A percentile compares a stretch with the other conserved stretches of the same genome.
Conservation (phyloP, 2,113 vertebrate genomes). For the Podocnemis expansa region DNA sequence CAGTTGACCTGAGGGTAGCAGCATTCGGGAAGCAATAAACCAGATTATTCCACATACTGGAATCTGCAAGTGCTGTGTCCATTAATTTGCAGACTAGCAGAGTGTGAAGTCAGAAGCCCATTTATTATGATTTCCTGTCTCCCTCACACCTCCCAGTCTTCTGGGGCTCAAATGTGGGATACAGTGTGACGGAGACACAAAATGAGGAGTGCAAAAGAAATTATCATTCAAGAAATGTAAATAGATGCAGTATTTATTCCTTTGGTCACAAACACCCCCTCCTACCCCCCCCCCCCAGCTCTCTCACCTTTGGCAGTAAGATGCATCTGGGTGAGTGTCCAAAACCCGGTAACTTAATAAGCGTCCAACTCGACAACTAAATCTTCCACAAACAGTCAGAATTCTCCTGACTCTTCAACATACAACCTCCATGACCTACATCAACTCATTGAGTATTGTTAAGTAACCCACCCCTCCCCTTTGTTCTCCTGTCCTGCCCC, state of each 20-base stretch:
- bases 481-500: too few species aligned
- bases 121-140: conserved; percentile 10
- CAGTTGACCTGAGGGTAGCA: neutral
- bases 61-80: neutral
- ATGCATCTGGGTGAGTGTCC: neutral
- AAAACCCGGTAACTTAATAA: neutral
- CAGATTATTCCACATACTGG: neutral
- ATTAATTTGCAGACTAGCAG: neutral
- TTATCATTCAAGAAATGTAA: conserved; percentile 21
- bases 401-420: neutral
- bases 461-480: neutral
- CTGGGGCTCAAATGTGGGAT: conserved; percentile 17
- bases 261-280: conserved; percentile 51
- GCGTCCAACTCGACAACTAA: neutral
- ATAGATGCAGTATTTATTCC: conserved; percentile 46
- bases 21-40: neutral
- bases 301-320: neutral
- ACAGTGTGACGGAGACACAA: conserved; percentile 35
- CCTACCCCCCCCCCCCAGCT: neutral
- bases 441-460: neutral
- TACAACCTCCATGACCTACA: neutral
- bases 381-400: neutral
- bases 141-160: neutral
- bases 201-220: conserved; percentile 41
- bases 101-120: conserved; percentile 3